Evolutionary conservation across 2,888 invertebrate species (phyloP).

Genomic region (Orchesella flavescens): DNA sequence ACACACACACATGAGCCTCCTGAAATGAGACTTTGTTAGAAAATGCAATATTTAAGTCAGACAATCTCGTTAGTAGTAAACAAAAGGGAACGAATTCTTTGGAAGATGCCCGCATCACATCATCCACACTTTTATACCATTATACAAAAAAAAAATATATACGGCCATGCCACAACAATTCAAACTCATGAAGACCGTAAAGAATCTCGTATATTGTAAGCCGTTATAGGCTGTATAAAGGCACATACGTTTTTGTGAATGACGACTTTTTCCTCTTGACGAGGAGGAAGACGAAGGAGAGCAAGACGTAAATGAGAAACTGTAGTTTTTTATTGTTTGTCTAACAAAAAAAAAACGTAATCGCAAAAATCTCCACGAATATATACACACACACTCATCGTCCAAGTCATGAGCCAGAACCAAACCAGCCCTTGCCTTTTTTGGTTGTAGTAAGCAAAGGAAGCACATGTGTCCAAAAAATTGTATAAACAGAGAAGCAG

Average conservation of each 20-base stretch:
- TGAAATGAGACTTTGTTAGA: background rate
- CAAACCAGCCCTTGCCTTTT: too few species aligned
- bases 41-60: background rate
- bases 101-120: background rate
- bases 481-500: too few species aligned
- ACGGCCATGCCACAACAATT: background rate
- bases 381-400: background rate
- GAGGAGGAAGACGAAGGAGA: too few species aligned
- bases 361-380: background rate
- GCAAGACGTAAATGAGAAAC: too few species aligned
- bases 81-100: slow-evolving; percentile 5
- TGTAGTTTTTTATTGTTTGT: too few species aligned
- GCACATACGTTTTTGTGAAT: background rate
- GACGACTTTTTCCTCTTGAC: background rate
- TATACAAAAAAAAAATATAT: background rate
- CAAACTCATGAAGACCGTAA: background rate
- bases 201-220: background rate
- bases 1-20: background rate
- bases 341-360: background rate
- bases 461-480: too few species aligned
- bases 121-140: background rate
- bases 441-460: too few species aligned
- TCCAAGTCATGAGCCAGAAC: too few species aligned
- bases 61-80: slow-evolving; percentile 9
- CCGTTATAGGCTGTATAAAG: background rate